Evolutionary conservation across 2,797 vertebrate genomes (phyloP).

Genomic region (Okamejei kenojei): DNA sequence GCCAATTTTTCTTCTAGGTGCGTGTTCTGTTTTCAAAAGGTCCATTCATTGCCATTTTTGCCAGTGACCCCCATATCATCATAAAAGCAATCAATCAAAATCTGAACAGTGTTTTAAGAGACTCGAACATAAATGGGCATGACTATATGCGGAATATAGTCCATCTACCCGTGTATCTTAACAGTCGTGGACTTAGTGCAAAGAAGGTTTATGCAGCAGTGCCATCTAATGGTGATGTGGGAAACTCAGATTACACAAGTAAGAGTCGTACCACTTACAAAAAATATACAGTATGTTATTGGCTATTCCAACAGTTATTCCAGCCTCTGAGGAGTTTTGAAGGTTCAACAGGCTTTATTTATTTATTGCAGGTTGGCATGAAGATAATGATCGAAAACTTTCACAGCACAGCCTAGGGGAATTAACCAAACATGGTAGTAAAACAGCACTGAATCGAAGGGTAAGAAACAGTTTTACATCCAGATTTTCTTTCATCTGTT

Average conservation of each 20-base stretch:
- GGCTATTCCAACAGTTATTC: not conserved
- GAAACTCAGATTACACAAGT: conserved; percentile 66
- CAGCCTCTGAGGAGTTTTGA: not conserved
- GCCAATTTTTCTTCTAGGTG: conserved; percentile 62
- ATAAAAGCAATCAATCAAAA: conserved; percentile 98
- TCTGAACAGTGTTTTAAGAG: conserved; percentile 85
- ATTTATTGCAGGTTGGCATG: conserved; percentile 66
- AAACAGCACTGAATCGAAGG: conserved; percentile 79
- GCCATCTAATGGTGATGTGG: conserved; percentile 71
- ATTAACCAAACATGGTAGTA: conserved; percentile 83
- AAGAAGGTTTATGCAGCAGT: conserved; percentile 66
- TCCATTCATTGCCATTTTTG: conserved; percentile 93
- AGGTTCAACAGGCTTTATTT: not conserved
- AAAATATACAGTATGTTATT: not conserved
- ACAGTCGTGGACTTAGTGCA: conserved; percentile 81
- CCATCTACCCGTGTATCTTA: conserved; percentile 89
- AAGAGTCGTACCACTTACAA: not conserved
- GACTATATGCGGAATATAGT: conserved; percentile 97
- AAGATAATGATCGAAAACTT: conserved; percentile 83
- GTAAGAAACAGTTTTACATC: conserved; percentile 56
- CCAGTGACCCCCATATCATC: conserved; percentile 94
- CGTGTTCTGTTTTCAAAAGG: conserved; percentile 92
- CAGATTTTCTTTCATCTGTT: not conserved
- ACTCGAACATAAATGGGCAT: conserved; percentile 95
- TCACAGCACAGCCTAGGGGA: conserved; percentile 91